These are phyloP conservation scores for Zoanthus sansibaricus DNA, from an alignment of 92 coral and sea anemone species.

Conservation along the genomic window DNA sequence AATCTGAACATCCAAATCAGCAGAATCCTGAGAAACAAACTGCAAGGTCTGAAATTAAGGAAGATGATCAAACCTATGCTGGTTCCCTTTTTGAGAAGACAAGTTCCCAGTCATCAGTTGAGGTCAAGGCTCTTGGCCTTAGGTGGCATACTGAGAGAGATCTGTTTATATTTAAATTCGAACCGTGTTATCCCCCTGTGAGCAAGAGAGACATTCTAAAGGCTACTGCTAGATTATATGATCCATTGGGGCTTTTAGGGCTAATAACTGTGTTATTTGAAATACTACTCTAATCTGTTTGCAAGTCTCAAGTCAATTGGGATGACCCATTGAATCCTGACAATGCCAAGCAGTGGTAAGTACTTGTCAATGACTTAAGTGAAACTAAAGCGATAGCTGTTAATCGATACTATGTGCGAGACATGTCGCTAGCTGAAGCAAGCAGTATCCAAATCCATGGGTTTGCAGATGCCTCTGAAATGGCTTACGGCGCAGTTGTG, in stretches of 20 bases:
- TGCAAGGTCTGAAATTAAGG: slow-evolving; percentile 5
- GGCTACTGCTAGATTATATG: slow-evolving; percentile 57
- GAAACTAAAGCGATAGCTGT: slow-evolving; percentile 25
- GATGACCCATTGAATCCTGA: slow-evolving; percentile 2
- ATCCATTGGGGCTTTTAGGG: slow-evolving; percentile 62
- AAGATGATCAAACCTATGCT: slow-evolving; percentile 50
- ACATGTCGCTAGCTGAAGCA: slow-evolving; percentile 17
- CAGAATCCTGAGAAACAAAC: background rate
- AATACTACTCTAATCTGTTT: slow-evolving; percentile 57
- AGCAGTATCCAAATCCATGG: slow-evolving; percentile 61
- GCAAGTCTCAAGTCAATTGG: slow-evolving; percentile 57
- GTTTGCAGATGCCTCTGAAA: slow-evolving; percentile 65
- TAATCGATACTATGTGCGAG: slow-evolving; percentile 49
- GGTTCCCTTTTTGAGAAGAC: slow-evolving; percentile 43
- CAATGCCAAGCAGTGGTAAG: background rate
- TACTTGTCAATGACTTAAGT: slow-evolving; percentile 39
- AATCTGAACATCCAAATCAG: slow-evolving; percentile 22
- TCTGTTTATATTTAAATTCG: background rate
- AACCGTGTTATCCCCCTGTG: slow-evolving; percentile 16
- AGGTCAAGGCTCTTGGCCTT: slow-evolving; percentile 19
- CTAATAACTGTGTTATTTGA: slow-evolving; percentile 54
- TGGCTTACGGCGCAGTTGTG: slow-evolving; percentile 65
- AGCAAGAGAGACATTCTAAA: slow-evolving; percentile 49
- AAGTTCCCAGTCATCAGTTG: slow-evolving; percentile 20
- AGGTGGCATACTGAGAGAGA: slow-evolving; percentile 49